Evolutionary conservation across 2,888 invertebrate species (phyloP).

Genomic region (Dryadula phaetusa): DNA sequence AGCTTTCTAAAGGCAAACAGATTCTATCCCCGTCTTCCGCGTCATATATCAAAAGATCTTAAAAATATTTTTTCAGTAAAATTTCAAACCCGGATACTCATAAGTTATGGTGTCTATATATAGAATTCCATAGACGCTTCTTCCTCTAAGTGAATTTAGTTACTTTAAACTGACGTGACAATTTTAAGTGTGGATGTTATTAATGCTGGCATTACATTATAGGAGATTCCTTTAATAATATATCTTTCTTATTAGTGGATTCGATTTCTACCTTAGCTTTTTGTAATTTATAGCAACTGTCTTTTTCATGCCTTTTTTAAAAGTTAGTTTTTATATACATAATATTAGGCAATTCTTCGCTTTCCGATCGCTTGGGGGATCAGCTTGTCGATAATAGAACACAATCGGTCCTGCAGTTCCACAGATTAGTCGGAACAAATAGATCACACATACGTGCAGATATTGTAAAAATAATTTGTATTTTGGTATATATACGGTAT

Average conservation of each 20-base stretch:
- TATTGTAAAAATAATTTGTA: no score
- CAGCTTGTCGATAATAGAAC: no score
- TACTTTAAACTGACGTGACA: conserved; percentile 36
- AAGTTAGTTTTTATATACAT: no score
- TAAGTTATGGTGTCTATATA: conserved; percentile 41
- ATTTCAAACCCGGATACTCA: conserved; percentile 42
- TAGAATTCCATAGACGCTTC: conserved; percentile 12
- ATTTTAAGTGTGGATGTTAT: conserved; percentile 28
- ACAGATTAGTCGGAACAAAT: no score
- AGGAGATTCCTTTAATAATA: not conserved
- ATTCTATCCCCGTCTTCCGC: conserved; percentile 28
- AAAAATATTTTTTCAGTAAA: conserved; percentile 35
- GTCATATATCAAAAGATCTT: conserved; percentile 37
- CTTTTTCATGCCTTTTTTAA: not conserved
- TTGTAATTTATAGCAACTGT: not conserved
- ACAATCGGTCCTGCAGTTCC: no score
- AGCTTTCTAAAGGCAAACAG: conserved; percentile 16
- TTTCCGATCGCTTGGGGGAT: no score
- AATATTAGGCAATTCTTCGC: no score
- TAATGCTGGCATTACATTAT: conserved; percentile 17
- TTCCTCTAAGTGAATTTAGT: conserved; percentile 32
- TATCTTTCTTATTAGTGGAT: not conserved
- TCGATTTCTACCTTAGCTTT: not conserved
- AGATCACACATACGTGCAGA: no score
- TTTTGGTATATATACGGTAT: no score